Base-by-base conservation (phyloP, 64 coral and sea anemone species). In the Pocillopora verrucosa region DNA sequence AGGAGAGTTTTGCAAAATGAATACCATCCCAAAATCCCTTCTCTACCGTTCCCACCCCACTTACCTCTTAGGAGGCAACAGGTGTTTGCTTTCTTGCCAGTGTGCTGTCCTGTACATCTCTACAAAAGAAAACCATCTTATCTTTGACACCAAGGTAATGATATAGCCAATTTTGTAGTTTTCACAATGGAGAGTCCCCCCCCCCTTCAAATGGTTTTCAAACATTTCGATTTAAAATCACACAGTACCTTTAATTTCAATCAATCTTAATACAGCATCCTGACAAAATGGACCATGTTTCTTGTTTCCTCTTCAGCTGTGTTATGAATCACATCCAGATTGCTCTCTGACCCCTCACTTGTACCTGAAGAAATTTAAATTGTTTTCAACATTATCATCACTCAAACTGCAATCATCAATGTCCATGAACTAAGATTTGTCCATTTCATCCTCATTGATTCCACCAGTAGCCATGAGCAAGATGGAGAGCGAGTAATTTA, bases 71-170 rank as follows among this genome's bases (percentile, higher is more conserved):
- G 10, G 56, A 10, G 77, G 77, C 19, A 79, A 60, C 58, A 56
- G 60, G 19, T 79, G 77, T 25, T 59, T 22, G 3, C 20, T 79
- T 59, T 79, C 56, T 79, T 59, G 10, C 60, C 78, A 81, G 26
- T 88, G 89, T 45, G 86, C 73, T 61, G 89, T 95, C 59, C 90
- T 87, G 64, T 90, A 92, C 94, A 96, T 81, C 30, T 62, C 59
- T 63, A 3, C 11, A 81, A 60, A 81, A 15, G 30, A 61, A 61
- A 25, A 81, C 59, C 79, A 81, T 16, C 60, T 81, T 81, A 34
- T 63, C 59, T 81, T 25, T 59, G 26, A 81, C n/a, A 13, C 79
- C 34, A 2, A 63, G 60, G 59, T 81, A 81, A 34, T 81, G 64
- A 73, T 89, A n/a, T n/a, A n/a, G n/a, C n/a, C n/a, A n/a, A n/a